Conservation (phyloP, 2,113 vertebrate genomes). For the Channa maculata region DNA sequence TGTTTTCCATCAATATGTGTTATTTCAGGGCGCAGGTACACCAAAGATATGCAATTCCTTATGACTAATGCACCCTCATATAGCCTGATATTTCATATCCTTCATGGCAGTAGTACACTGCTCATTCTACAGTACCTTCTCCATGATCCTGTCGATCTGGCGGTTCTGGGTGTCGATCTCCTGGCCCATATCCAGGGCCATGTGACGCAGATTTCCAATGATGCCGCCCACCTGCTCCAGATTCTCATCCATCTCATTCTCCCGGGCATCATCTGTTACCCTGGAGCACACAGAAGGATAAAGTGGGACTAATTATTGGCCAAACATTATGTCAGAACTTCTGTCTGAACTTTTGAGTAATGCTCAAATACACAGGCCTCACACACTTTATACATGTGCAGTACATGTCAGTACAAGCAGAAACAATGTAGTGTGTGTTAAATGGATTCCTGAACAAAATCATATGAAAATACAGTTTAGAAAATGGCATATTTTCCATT, state of each 20-base stretch:
- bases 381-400: background rate
- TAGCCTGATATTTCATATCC: no score
- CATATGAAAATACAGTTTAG: background rate
- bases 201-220: constrained; percentile 98
- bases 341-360: background rate
- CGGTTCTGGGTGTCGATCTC: constrained; percentile 99
- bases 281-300: constrained; percentile 73
- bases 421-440: background rate
- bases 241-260: constrained; percentile 99
- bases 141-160: constrained; percentile 99
- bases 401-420: background rate
- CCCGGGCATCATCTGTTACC: constrained; percentile 97
- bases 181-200: constrained; percentile 99
- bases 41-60: background rate
- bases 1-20: background rate
- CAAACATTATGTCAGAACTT: constrained; percentile 7
- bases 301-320: constrained; percentile 19
- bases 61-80: background rate
- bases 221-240: constrained; percentile 98
- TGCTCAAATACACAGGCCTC: background rate
- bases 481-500: no score
- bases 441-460: background rate
- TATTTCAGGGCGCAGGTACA: background rate
- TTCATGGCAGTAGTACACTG: background rate
- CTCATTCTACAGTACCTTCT: constrained; percentile 87